Conservation (phyloP, 2,888 invertebrate species). For the Tanypteryx hageni region DNA sequence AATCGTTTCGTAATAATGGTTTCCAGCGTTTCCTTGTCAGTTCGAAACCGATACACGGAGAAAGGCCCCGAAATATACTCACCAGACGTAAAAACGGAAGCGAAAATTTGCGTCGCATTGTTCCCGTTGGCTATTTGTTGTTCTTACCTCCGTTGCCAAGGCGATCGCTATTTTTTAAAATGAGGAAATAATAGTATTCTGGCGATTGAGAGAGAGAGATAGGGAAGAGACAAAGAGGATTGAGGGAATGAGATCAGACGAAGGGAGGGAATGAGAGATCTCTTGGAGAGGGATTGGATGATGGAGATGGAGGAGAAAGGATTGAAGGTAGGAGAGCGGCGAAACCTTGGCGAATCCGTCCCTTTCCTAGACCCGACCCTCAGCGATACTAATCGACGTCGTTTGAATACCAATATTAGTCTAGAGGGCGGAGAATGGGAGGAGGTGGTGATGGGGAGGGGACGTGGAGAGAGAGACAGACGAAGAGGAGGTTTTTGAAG, state of each 20-base stretch:
- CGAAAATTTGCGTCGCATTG: background rate
- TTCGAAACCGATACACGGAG: background rate
- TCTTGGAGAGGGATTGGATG: too few species aligned
- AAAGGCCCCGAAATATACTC: background rate
- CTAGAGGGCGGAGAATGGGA: background rate
- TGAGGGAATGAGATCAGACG: background rate
- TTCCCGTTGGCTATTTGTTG: too few species aligned
- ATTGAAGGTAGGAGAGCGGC: background rate
- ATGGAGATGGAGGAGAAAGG: too few species aligned
- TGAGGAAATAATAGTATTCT: background rate
- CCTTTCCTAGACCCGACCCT: background rate
- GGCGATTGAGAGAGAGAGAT: background rate
- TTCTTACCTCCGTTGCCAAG: too few species aligned
- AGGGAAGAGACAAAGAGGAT: background rate
- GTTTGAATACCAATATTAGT: constrained; percentile 58
- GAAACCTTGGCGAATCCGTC: constrained; percentile 41
- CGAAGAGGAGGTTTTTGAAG: background rate
- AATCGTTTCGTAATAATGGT: constrained; percentile 56
- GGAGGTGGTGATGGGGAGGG: background rate
- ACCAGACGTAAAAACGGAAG: background rate
- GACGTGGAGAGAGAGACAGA: background rate
- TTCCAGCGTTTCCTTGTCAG: background rate
- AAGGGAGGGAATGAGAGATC: too few species aligned
- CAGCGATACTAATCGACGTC: constrained; percentile 39
- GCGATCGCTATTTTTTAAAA: background rate